Conservation (phyloP, 2,113 vertebrate genomes). For the Struthio camelus region DNA sequence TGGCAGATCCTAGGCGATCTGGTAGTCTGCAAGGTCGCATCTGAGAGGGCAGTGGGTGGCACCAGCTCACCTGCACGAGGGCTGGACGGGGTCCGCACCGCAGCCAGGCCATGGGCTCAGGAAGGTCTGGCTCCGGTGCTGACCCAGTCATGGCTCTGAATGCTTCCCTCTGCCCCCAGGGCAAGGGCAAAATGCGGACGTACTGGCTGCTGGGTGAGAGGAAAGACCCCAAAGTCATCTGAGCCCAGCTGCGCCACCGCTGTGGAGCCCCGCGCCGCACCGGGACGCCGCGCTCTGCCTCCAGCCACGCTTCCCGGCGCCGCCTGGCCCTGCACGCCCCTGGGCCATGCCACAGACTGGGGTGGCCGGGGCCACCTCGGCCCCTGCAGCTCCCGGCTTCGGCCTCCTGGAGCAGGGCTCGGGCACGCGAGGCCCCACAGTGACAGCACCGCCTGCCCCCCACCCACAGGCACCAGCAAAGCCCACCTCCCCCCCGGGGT, state of each 20-base stretch:
- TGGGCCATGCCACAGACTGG: too few species aligned
- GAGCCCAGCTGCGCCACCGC: not conserved
- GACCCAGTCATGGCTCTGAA: not conserved
- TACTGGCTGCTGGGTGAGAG: constrained; percentile 96
- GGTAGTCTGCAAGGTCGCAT: not conserved
- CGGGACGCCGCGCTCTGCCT: too few species aligned
- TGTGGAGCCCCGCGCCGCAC: not conserved
- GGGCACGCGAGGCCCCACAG: not conserved
- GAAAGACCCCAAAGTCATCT: constrained; percentile 76
- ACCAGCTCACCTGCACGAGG: not conserved
- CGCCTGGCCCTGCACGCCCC: not conserved
- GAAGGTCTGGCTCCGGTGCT: not conserved
- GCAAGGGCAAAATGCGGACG: constrained; percentile 98
- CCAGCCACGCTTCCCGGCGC: not conserved
- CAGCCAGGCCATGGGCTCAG: rapidly evolving
- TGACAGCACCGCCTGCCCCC: not conserved
- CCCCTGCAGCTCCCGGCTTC: too few species aligned
- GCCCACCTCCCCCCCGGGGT: not conserved
- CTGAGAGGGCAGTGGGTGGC: not conserved
- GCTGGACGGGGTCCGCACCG: too few species aligned
- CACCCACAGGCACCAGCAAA: constrained; percentile 47
- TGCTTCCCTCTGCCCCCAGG: constrained; percentile 74
- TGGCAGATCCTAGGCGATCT: rapidly evolving
- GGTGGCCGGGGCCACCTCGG: too few species aligned
- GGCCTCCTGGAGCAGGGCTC: not conserved